Evolutionary conservation across 35 echinoderm and acorn worm species (phyloP).

Genomic region (Anneissia japonica): DNA sequence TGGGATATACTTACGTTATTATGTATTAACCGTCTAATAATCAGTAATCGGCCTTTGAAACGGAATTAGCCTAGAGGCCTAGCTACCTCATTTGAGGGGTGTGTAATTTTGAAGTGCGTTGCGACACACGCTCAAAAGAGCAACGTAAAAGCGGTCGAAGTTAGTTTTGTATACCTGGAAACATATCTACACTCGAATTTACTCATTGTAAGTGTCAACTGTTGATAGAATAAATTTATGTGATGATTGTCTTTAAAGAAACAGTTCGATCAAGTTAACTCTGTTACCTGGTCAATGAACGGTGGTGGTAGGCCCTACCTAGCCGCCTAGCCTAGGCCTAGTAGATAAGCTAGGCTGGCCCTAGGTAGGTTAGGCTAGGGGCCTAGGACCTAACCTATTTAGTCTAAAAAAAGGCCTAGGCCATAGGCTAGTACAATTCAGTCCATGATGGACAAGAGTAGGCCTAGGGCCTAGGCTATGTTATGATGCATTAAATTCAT

Average conservation of each 20-base stretch:
- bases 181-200: not conserved
- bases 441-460: not conserved
- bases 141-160: not conserved
- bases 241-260: not conserved
- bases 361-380: not conserved
- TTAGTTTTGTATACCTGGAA: not conserved
- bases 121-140: not conserved
- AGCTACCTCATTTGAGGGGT: not conserved
- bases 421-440: too few relatives aligned
- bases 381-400: too few relatives aligned
- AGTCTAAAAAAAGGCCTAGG: too few relatives aligned
- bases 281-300: too few relatives aligned
- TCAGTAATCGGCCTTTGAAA: not conserved
- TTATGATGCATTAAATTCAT: too few relatives aligned
- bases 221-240: not conserved
- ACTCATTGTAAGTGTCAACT: not conserved
- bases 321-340: too few relatives aligned
- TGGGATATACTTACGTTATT: not conserved
- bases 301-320: too few relatives aligned
- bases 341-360: not conserved
- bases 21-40: not conserved
- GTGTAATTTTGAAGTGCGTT: not conserved
- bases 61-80: too few relatives aligned
- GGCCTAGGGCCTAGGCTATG: not conserved
- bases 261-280: too few relatives aligned